phyloP scores from a whole-genome alignment of 2,113 vertebrate species.

The Asarcornis scutulata region DNA sequence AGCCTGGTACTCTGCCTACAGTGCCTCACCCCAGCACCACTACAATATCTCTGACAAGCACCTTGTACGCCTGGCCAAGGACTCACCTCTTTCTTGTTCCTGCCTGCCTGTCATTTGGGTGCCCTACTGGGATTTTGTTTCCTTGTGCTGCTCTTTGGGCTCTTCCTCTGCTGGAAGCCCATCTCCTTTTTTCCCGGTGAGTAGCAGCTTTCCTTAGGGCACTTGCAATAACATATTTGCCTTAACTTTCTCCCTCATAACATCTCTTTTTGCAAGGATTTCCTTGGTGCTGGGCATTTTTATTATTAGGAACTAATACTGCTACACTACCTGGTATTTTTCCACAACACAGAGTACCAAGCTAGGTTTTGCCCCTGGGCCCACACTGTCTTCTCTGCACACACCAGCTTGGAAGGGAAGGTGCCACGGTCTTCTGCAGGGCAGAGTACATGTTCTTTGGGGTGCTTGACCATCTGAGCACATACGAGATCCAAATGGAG shows the following conservation, averaged over 20 bases:
- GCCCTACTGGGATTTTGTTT: neutral
- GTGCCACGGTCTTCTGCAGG: neutral
- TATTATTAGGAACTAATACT: neutral
- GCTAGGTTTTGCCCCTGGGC: neutral
- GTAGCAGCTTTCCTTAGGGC: neutral
- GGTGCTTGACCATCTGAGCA: neutral
- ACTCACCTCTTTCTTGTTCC: neutral
- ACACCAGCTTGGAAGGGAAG: neutral
- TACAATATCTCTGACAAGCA: neutral
- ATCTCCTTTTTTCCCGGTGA: neutral
- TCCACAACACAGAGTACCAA: neutral
- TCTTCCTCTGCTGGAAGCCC: neutral
- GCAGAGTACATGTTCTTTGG: neutral
- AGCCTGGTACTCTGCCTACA: neutral
- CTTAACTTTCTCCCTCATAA: neutral
- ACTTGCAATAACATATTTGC: neutral
- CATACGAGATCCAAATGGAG: neutral
- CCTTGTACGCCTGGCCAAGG: fast-evolving
- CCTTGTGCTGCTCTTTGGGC: neutral
- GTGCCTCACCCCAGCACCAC: neutral
- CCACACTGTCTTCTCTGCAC: neutral
- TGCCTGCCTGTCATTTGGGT: neutral
- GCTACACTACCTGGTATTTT: neutral
- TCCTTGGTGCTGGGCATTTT: neutral
- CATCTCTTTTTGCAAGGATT: neutral